phyloP scores from a whole-genome alignment of 1,140 invertebrate species.

The Polypedilum pembai region DNA sequence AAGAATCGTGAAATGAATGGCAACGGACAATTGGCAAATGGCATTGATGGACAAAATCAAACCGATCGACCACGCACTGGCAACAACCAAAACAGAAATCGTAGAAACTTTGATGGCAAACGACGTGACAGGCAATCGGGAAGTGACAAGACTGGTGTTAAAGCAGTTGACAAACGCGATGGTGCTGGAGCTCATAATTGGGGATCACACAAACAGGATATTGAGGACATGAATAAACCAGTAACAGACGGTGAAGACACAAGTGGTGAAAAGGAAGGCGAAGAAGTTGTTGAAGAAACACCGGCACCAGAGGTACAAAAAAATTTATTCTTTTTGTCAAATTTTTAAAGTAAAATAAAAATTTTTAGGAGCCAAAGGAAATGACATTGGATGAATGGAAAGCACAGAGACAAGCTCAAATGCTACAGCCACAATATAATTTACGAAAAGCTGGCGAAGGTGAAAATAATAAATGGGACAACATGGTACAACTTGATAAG shows the following conservation, averaged over 20 bases:
- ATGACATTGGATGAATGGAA: conserved; percentile 86
- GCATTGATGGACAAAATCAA: conserved; percentile 41
- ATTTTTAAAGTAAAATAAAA: background rate
- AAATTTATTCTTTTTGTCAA: background rate
- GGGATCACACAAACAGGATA: conserved; percentile 87
- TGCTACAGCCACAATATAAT: conserved; percentile 77
- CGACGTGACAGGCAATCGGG: conserved; percentile 91
- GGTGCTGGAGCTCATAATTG: conserved; percentile 91
- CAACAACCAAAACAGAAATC: conserved; percentile 39
- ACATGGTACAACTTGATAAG: conserved; percentile 55
- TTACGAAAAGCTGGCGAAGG: conserved; percentile 87
- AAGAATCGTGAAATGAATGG: conserved; percentile 61
- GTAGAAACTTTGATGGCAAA: conserved; percentile 63
- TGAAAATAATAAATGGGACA: conserved; percentile 88
- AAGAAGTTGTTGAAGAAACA: conserved; percentile 45
- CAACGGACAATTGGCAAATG: conserved; percentile 42
- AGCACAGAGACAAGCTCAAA: conserved; percentile 60
- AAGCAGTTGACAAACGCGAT: conserved; percentile 87
- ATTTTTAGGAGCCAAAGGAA: conserved; percentile 47
- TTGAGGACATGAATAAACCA: conserved; percentile 59
- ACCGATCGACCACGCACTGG: conserved; percentile 38
- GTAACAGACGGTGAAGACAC: conserved; percentile 44
- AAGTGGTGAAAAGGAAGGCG: conserved; percentile 36
- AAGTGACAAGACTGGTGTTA: conserved; percentile 89
- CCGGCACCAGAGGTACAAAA: conserved; percentile 48